A percentile compares a stretch with the other conserved stretches of the same genome.
Evolutionary conservation across 2,888 invertebrate genomes (phyloP).

Genomic region (Didymodactylos carnosus): DNA sequence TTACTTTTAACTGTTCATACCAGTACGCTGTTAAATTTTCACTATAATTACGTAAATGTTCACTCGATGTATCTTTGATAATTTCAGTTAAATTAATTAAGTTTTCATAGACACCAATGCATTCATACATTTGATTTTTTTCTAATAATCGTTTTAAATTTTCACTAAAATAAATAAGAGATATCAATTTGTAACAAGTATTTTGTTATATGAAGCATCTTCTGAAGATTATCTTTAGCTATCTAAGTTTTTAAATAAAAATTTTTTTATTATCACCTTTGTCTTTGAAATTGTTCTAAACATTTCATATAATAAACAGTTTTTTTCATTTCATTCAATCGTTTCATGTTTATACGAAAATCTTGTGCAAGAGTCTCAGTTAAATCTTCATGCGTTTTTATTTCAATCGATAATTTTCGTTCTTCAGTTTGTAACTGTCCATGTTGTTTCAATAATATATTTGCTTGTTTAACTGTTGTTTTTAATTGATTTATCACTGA

Average conservation of each 20-base stretch:
- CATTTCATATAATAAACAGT: not conserved
- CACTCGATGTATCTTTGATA: not conserved
- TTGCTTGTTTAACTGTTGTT: not conserved
- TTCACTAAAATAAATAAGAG: not conserved
- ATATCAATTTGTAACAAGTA: too few species aligned
- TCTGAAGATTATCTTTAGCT: too few species aligned
- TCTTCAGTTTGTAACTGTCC: not conserved
- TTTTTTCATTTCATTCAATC: not conserved
- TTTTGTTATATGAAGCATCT: too few species aligned
- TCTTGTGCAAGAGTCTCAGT: not conserved
- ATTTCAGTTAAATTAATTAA: not conserved
- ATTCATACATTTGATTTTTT: not conserved
- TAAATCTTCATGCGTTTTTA: not conserved
- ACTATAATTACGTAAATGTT: not conserved
- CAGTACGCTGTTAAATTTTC: not conserved
- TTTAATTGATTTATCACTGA: not conserved
- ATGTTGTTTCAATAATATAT: not conserved
- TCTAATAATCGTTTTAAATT: not conserved
- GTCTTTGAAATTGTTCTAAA: not conserved
- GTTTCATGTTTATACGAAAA: not conserved
- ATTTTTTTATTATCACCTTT: not conserved
- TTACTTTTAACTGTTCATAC: not conserved
- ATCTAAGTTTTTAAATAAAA: too few species aligned
- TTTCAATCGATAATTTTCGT: not conserved
- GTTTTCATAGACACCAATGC: not conserved